Base-by-base conservation (phyloP, 2,888 invertebrate species). In the Acanthopleura granulata region DNA sequence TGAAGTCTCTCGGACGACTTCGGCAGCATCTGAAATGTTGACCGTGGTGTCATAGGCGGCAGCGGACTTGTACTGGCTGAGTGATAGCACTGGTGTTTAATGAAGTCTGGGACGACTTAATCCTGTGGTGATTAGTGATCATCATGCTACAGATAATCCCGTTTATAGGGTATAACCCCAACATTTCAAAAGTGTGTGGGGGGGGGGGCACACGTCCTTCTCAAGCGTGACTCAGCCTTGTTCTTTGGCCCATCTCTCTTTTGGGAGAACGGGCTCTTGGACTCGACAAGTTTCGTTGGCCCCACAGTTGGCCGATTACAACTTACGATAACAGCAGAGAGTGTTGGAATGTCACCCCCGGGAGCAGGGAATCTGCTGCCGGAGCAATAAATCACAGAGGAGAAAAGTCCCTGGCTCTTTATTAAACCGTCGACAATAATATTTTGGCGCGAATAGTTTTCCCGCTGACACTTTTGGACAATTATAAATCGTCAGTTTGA, bases 31-130 rank as follows among this genome's bases (percentile, higher is more conserved):
- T 57, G 57, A 12, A 57, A 6, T 57, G 18, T 22, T n/a, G 18
- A n/a, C 57, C 57, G 57, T n/a, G n/a, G 12, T 22, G 12, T 57
- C 22, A 12, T 9, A 18, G n/a, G n/a, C 57, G 18, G 57, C 40
- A 57, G 25, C 6, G 66, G 22, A 15, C 22, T 66, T 22, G 22
- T 6, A 66, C 9, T 27, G 29, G 66, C 25, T 66, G 29, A 66
- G 25, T 22, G 29, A 27, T 16, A 27, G 15, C 66, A 66, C 25
- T 22, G 66, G 22, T 27, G 3, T 27, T 66, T 66, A 66, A 66
- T 66, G 66, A 66, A 66, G 66, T 66, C 22, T 15, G 22, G 3
- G 66, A 6, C 66, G 25, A 27, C 66, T 12, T 66, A 66, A 66
- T 66, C 66, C 66, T 66, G 29, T 66, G 22, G 25, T 66, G 29